phyloP scores from a whole-genome alignment of 2,797 vertebrate genomes.

The Triplophysa yarkandensis region DNA sequence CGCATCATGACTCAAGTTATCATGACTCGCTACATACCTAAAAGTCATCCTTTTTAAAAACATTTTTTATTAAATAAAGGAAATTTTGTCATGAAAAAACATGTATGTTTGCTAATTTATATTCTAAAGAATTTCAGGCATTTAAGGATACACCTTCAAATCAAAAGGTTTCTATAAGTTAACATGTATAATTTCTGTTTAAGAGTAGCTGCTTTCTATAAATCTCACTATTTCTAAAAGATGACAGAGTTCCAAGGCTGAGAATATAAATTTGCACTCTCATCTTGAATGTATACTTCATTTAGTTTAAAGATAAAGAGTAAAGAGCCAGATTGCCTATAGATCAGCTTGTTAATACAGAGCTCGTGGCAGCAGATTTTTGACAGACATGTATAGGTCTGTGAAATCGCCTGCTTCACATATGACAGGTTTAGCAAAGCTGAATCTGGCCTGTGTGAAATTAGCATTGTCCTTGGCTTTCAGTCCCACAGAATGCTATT shows the following conservation, averaged over 20 bases:
- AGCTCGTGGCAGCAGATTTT: conserved; percentile 22
- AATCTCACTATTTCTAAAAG: not conserved
- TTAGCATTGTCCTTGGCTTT: conserved; percentile 58
- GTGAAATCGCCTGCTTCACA: conserved; percentile 28
- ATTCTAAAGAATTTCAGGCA: too few species aligned
- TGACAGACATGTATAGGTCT: conserved; percentile 14
- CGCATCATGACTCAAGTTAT: too few species aligned
- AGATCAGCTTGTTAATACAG: not conserved
- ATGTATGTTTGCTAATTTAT: too few species aligned
- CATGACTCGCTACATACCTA: too few species aligned
- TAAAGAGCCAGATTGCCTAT: not conserved
- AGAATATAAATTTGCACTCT: conserved; percentile 15
- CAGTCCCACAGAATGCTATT: conserved; percentile 53
- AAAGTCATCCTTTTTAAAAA: too few species aligned
- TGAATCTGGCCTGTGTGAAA: conserved; percentile 51
- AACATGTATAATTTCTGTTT: not conserved
- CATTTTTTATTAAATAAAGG: too few species aligned
- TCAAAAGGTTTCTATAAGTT: too few species aligned
- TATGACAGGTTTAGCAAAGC: conserved; percentile 42
- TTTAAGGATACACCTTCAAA: too few species aligned
- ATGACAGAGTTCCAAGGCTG: not conserved
- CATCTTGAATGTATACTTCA: not conserved
- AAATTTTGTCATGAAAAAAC: too few species aligned
- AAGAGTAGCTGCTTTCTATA: conserved; percentile 8
- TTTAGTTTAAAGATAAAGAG: not conserved